Base-by-base conservation (phyloP, 2,113 vertebrate species). In the Planiliza haematocheilus region DNA sequence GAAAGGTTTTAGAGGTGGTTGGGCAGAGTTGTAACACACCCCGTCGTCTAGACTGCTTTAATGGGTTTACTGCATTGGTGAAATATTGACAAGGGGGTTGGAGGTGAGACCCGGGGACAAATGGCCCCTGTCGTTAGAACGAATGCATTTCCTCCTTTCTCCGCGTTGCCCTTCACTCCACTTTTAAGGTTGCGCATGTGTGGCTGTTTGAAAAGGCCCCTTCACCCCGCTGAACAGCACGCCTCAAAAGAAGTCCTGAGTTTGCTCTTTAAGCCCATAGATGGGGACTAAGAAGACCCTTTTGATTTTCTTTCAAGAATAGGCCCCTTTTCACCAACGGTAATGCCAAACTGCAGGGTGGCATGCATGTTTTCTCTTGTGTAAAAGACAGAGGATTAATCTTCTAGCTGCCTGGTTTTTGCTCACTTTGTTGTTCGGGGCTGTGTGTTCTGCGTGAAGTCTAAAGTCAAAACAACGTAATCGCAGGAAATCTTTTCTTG, bases 1-100 rank as follows among this genome's bases (percentile, higher is more conserved):
- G 85, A 90, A 90, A 85, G 85, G 74, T 82, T 89, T 91, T 86
- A 82, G 74, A 81, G 76, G 75, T 87, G 82, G 72, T 86, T 77
- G 76, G 71, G 67, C 70, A 30, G 65, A 76, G 85, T 87, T 82
- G 73, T 90, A 88, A 90, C 89, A 77, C 79, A 69, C 72, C 79
- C 74, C n/a, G 17, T 74, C 79, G 93, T 94, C 93, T 93, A 94
- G 92, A 94, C 93, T 76, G 65, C 84, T 81, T 91, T 91, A 92
- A 93, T 90, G 86, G 84, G 56, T 91, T 91, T 88, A 92, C 84
- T 80, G 84, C 87, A 68, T 82, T 81, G 84, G 86, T 93, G 87
- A 93, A 89, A 91, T 91, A 91, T 92, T 91, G 91, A 90, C 89
- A 84, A 34, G 78, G 38, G 74, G 80, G 77, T 82, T 81, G 36